A percentile compares a stretch with the other conserved stretches of the same genome.
These are phyloP conservation scores for Diarsia rubi DNA, from an alignment of 2,888 invertebrate species.

Conservation along the genomic window DNA sequence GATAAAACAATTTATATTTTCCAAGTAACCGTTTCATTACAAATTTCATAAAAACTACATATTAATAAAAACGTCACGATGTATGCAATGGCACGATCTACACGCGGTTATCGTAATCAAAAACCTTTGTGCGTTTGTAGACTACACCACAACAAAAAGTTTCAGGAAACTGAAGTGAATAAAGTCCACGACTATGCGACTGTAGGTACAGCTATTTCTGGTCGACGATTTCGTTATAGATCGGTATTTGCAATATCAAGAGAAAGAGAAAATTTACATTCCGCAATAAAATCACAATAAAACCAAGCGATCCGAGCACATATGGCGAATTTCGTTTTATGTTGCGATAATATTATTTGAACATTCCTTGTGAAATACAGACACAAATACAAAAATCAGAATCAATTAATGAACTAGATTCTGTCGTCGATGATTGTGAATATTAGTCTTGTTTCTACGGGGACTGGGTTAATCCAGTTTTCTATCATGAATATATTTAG, in stretches of 20 bases:
- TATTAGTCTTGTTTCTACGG: slow-evolving; percentile 1
- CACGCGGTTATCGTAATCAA: slow-evolving; percentile 6
- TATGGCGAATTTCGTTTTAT: slow-evolving; percentile 66
- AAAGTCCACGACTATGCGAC: slow-evolving; percentile 1
- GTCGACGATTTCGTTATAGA: slow-evolving; percentile 26
- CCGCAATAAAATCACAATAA: slow-evolving; percentile 82
- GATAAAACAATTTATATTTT: not conserved
- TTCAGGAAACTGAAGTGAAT: slow-evolving; percentile 13
- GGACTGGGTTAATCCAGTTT: slow-evolving; percentile 1
- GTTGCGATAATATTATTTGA: slow-evolving; percentile 54
- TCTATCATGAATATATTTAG: not conserved
- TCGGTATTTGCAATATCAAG: slow-evolving; percentile 57
- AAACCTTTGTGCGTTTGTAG: slow-evolving; percentile 15
- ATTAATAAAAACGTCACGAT: slow-evolving; percentile 3
- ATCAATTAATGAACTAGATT: slow-evolving; percentile 13
- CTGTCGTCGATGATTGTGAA: not conserved
- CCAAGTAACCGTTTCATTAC: not conserved
- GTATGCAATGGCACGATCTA: slow-evolving; percentile 15
- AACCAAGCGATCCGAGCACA: slow-evolving; percentile 75
- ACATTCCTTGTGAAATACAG: slow-evolving; percentile 47
- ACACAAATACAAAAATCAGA: slow-evolving; percentile 7
- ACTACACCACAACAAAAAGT: not conserved
- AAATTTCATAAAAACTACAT: not conserved
- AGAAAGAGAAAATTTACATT: slow-evolving; percentile 74
- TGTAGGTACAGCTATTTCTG: slow-evolving; percentile 14